These are phyloP conservation scores for Podargus strigoides DNA, from an alignment of 2,797 vertebrate species.

Conservation along the genomic window DNA sequence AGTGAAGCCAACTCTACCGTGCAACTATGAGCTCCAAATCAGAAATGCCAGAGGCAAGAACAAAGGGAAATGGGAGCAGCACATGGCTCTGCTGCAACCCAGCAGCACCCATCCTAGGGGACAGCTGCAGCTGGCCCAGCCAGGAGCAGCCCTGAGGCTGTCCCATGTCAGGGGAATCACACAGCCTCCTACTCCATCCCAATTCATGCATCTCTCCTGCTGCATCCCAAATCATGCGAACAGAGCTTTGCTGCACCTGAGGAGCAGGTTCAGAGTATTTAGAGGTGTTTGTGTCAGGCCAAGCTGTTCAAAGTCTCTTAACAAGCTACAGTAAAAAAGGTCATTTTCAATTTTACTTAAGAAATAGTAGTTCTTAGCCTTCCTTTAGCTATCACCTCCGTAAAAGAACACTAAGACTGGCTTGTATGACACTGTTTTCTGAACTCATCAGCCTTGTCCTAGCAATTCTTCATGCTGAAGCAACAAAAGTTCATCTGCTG, in stretches of 20 bases:
- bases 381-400: not conserved
- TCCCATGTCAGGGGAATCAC: not conserved
- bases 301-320: not conserved
- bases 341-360: not conserved
- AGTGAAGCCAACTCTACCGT: not conserved
- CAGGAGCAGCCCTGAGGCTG: not conserved
- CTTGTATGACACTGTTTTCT: not conserved
- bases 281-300: not conserved
- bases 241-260: not conserved
- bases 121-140: not conserved
- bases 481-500: not conserved
- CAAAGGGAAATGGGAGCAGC: not conserved
- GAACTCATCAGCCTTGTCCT: not conserved
- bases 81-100: not conserved
- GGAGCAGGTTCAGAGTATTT: not conserved
- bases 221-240: accelerated
- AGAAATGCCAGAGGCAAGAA: not conserved
- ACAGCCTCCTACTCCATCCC: not conserved
- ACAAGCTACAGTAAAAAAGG: not conserved
- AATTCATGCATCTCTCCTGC: not conserved
- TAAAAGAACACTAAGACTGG: not conserved
- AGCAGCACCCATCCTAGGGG: not conserved
- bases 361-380: not conserved
- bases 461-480: not conserved
- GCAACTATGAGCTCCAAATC: not conserved